Percentiles rank a stretch among this genome's conserved stretches.
These are phyloP conservation scores for Anhinga anhinga DNA, from an alignment of 2,113 vertebrate genomes.

Conservation along the genomic window DNA sequence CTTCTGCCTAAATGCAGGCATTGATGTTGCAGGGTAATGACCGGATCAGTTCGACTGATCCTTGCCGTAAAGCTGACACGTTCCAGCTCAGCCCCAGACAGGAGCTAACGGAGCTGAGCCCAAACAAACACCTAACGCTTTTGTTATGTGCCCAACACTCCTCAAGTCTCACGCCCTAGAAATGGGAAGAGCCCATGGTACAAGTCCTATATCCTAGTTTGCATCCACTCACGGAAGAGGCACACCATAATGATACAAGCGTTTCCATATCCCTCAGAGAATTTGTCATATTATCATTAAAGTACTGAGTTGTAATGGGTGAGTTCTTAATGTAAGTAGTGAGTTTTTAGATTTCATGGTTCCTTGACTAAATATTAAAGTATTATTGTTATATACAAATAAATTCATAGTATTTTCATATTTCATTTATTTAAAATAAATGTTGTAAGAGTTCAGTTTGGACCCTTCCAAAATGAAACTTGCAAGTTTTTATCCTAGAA, in stretches of 20 bases:
- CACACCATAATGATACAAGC: background rate
- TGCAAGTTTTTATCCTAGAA: background rate
- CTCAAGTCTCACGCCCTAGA: background rate
- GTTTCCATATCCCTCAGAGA: background rate
- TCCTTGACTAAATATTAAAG: conserved; percentile 53
- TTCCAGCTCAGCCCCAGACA: background rate
- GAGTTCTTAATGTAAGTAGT: conserved; percentile 43
- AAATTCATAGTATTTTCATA: conserved; percentile 53
- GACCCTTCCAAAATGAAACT: background rate
- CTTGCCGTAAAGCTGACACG: background rate
- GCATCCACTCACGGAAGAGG: background rate
- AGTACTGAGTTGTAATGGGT: conserved; percentile 35
- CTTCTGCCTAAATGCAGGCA: background rate
- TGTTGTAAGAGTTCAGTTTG: background rate
- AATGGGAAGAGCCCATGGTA: background rate
- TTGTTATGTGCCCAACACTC: background rate
- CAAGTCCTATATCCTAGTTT: background rate
- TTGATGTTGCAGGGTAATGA: rapidly evolving
- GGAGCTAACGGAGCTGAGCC: background rate
- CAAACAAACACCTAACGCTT: background rate
- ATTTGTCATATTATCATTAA: background rate
- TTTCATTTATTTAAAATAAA: conserved; percentile 53
- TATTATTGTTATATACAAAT: conserved; percentile 31
- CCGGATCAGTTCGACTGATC: background rate
- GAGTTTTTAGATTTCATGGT: conserved; percentile 24